Percentiles rank a stretch among this genome's conserved stretches.
phyloP scores from a whole-genome alignment of 2,797 vertebrate genomes.

The Argentina silus region DNA sequence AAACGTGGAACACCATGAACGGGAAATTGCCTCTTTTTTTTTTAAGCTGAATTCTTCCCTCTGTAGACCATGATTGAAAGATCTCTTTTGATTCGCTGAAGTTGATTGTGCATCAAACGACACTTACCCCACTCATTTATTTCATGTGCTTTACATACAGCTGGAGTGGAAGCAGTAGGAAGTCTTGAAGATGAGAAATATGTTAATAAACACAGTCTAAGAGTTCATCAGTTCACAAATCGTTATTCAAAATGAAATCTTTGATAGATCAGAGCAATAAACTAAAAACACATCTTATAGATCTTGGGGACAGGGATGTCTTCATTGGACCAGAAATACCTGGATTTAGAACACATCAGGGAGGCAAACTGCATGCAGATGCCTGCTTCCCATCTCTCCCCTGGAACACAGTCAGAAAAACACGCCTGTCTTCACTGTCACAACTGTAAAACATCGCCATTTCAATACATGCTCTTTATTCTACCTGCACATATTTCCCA shows the following conservation, averaged over 20 bases:
- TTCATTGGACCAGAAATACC: not conserved
- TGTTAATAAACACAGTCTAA: not conserved
- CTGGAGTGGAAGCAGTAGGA: conserved; percentile 13
- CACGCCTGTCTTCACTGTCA: not conserved
- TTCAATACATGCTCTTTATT: conserved; percentile 27
- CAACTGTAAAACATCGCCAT: conserved; percentile 19
- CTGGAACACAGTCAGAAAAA: conserved; percentile 24
- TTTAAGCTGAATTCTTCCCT: conserved; percentile 4
- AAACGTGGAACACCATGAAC: not conserved
- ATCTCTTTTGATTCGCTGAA: conserved; percentile 31
- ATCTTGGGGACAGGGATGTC: not conserved
- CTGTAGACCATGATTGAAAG: conserved; percentile 27
- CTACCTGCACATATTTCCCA: conserved; percentile 30
- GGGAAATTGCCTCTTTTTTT: conserved; percentile 19
- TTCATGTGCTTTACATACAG: conserved; percentile 9
- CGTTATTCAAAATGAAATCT: conserved; percentile 33
- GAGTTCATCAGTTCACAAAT: conserved; percentile 16
- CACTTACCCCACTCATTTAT: conserved; percentile 1
- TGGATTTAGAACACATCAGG: not conserved
- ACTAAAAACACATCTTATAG: not conserved
- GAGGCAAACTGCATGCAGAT: not conserved
- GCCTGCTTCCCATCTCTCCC: no score
- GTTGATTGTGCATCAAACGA: conserved; percentile 37
- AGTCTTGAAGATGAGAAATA: conserved; percentile 28
- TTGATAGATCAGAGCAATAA: conserved; percentile 11